Percentiles rank a stretch among this genome's conserved stretches.
phyloP scores from a whole-genome alignment of 2,113 vertebrate species.

The Machaerirhynchus nigripectus region DNA sequence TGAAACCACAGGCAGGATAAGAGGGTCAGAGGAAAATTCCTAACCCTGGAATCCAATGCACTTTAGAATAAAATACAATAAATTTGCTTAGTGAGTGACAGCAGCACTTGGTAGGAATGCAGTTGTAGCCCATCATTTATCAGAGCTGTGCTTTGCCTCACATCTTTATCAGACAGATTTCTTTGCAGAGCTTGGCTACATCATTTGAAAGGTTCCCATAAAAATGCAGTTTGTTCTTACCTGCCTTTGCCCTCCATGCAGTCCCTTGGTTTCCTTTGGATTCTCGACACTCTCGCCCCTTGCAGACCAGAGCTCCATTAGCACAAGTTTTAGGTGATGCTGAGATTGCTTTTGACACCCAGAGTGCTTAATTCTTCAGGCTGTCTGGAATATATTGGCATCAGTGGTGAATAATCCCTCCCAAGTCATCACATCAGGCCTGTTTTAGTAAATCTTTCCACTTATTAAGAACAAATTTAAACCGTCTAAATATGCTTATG shows the following conservation, averaged over 20 bases:
- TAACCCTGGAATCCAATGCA: background rate
- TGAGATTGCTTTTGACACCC: constrained; percentile 13
- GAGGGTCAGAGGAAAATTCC: background rate
- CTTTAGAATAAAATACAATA: background rate
- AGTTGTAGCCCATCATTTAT: background rate
- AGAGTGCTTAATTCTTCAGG: constrained; percentile 39
- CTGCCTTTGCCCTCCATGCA: background rate
- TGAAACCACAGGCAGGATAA: background rate
- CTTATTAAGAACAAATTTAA: constrained; percentile 38
- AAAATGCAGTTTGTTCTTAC: background rate
- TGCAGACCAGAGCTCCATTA: background rate
- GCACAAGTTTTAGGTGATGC: background rate
- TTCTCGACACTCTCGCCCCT: background rate
- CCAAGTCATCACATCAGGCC: constrained; percentile 39
- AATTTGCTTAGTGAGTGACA: background rate
- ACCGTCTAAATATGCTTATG: background rate
- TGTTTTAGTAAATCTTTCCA: constrained; percentile 58
- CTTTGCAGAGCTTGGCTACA: background rate
- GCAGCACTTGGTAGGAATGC: constrained; percentile 6
- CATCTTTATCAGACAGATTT: background rate
- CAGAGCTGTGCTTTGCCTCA: background rate
- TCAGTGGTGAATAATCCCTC: constrained; percentile 32
- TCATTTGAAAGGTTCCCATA: background rate
- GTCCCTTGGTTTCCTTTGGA: background rate
- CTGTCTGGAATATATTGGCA: constrained; percentile 52